Conservation (phyloP, 2,888 invertebrate genomes). For the Panzeria rudis region DNA sequence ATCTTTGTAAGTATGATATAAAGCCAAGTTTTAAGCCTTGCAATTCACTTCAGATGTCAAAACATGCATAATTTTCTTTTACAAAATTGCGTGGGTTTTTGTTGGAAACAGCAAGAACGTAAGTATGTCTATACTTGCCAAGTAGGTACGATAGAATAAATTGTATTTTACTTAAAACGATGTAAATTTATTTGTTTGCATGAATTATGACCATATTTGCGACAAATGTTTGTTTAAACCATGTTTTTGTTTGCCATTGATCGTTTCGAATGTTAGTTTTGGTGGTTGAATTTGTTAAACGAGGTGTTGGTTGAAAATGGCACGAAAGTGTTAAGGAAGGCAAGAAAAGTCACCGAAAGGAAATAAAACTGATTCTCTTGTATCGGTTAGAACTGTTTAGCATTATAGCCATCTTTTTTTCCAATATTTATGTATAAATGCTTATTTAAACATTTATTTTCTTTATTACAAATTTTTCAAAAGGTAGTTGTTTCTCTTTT, state of each 20-base stretch:
- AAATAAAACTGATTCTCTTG: conserved; percentile 26
- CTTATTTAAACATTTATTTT: conserved; percentile 67
- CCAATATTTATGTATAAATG: conserved; percentile 60
- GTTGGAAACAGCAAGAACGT: conserved; percentile 27
- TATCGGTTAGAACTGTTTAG: conserved; percentile 54
- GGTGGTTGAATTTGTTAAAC: conserved; percentile 48
- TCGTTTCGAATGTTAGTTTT: conserved; percentile 6
- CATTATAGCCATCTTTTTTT: conserved; percentile 62
- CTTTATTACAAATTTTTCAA: conserved; percentile 66
- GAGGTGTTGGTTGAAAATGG: conserved; percentile 63
- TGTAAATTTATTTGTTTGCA: conserved; percentile 80
- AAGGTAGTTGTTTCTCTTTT: conserved; percentile 24
- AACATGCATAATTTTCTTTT: conserved; percentile 31
- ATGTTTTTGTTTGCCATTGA: conserved; percentile 40
- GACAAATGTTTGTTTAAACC: conserved; percentile 76
- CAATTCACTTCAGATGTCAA: conserved; percentile 69
- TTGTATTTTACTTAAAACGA: conserved; percentile 63
- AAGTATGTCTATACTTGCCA: conserved; percentile 2
- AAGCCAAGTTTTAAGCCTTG: conserved; percentile 49
- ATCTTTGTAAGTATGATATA: background rate
- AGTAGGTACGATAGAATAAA: conserved; percentile 19
- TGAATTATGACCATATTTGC: conserved; percentile 81
- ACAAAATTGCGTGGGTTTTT: conserved; percentile 65
- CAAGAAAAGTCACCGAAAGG: background rate
- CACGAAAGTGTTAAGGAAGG: conserved; percentile 65